Base-by-base conservation (phyloP, 2,797 vertebrate species). In the Limnodromus scolopaceus region DNA sequence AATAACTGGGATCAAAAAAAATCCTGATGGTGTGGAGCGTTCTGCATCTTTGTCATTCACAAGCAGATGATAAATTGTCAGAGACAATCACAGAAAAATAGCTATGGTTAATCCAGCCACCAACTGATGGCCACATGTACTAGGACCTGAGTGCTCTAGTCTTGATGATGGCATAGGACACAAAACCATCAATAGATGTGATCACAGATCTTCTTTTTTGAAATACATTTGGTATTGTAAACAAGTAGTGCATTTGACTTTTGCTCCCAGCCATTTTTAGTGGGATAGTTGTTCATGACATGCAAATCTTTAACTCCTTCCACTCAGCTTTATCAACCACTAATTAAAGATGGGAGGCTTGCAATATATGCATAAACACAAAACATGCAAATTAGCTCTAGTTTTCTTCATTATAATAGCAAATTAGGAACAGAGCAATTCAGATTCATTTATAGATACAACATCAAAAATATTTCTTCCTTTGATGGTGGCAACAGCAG, bases 381-480 rank as follows among this genome's bases (percentile, higher is more conserved):
- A 76, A 79, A 57, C 51, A 92, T 54, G 46, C 13, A 86, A 84
- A 91, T 77, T 70, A 34, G 27, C 36, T 41, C 30, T 45, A 27
- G 12, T 57, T 94, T 89, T 89, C 28, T 91, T 87, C 32, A 72
- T 94, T 91, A 80, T 72, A 94, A 66, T 69, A 38, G 10, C 10
- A 91, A 95, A 85, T 72, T 61, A 79, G 38, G 49, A 89, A 68
- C 46, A 54, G 16, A 91, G 16, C 4, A 83, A 87, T 89, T 87
- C 84, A 79, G 84, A 96, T 89, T 61, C 20, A 87, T 58, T 91
- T 87, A 72, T 41, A 89, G 58, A 72, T 91, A 69, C 24, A 81
- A 41, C 70, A 91, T 89, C 49, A 93, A 93, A 95, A 93, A 72
- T 83, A 74, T 69, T 91, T 93, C 14, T 91, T 82, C 18, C 63